Conservation (phyloP, 2,113 vertebrate genomes). For the Galemys pyrenaicus region DNA sequence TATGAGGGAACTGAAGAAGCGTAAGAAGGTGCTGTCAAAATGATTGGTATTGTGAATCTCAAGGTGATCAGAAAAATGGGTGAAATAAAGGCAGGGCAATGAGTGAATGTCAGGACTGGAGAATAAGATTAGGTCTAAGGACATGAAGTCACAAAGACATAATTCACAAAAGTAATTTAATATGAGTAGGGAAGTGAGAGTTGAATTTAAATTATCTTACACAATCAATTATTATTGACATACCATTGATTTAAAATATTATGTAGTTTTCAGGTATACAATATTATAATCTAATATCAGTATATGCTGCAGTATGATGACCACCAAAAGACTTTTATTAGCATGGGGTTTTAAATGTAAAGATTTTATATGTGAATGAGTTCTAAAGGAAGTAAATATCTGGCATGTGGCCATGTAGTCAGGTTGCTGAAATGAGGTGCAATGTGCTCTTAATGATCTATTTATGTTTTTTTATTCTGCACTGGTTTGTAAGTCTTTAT, state of each 20-base stretch:
- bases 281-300: too few species aligned
- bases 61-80: neutral
- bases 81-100: neutral
- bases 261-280: too few species aligned
- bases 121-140: neutral
- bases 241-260: too few species aligned
- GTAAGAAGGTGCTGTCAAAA: neutral
- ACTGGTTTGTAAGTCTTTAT: neutral
- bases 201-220: too few species aligned
- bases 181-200: neutral
- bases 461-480: neutral
- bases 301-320: too few species aligned
- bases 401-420: neutral
- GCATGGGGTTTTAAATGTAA: conserved; percentile 12
- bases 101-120: neutral
- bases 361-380: neutral
- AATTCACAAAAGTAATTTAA: neutral
- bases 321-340: neutral
- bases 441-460: neutral
- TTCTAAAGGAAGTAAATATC: conserved; percentile 43
- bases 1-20: neutral
- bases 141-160: neutral
- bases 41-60: neutral
- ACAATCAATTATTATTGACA: too few species aligned
- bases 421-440: neutral